phyloP scores from a whole-genome alignment of 2,797 vertebrate species.

The Sciurus vulgaris region DNA sequence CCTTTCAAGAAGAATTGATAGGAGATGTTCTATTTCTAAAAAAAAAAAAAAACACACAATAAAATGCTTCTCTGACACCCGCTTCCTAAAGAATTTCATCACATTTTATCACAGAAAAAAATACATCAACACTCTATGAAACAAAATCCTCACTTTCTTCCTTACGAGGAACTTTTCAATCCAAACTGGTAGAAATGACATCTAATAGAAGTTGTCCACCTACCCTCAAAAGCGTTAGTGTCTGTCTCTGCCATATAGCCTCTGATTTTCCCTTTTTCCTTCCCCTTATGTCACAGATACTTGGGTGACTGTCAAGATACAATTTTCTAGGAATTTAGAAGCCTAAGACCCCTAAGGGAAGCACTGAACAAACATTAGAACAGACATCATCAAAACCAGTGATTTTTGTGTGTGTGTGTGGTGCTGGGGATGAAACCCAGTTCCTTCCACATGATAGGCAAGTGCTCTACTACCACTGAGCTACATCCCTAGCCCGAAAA shows the following conservation, averaged over 20 bases:
- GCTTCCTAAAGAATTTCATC: neutral
- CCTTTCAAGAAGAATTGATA: conserved; percentile 21
- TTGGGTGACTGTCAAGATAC: neutral
- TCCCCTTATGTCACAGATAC: neutral
- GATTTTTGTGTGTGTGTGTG: neutral
- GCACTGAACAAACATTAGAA: neutral
- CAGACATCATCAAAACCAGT: neutral
- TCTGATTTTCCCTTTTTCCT: neutral
- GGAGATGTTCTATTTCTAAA: neutral
- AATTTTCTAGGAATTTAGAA: conserved; percentile 22
- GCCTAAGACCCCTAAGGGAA: neutral
- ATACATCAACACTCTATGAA: neutral
- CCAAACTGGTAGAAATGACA: neutral
- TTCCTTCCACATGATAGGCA: no score
- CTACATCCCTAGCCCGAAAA: neutral
- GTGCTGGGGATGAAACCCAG: no score
- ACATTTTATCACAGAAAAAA: neutral
- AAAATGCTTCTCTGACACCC: conserved; percentile 3
- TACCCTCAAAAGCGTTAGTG: neutral
- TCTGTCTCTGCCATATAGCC: neutral
- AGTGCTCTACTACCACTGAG: no score
- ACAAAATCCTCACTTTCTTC: neutral
- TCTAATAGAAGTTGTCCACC: neutral
- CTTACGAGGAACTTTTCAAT: neutral
- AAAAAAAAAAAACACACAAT: conserved; percentile 51